Conservation (phyloP, 2,888 invertebrate species). For the Pycnomerus fuliginosus region DNA sequence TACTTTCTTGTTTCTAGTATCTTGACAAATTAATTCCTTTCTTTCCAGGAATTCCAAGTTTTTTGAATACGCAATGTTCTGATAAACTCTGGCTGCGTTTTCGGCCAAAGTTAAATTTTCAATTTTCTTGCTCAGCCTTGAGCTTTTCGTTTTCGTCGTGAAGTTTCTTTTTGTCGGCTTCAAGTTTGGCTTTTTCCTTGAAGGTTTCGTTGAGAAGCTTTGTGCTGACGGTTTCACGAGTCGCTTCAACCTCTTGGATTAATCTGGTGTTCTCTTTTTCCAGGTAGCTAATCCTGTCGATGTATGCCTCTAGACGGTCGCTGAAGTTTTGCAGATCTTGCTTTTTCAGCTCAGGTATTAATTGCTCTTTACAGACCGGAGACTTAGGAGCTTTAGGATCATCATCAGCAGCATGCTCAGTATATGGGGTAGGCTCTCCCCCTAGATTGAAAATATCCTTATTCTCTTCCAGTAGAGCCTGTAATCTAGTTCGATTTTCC, state of each 20-base stretch:
- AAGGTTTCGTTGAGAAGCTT: neutral
- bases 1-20: too few species aligned
- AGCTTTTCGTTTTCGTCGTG: neutral
- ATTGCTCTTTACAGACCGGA: neutral
- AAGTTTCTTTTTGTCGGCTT: neutral
- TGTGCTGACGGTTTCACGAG: neutral
- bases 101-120: too few species aligned
- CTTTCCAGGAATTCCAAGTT: too few species aligned
- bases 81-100: too few species aligned
- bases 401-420: neutral
- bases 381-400: neutral
- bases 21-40: too few species aligned
- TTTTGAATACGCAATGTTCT: too few species aligned
- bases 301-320: neutral
- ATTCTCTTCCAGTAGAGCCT: neutral
- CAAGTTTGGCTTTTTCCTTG: neutral
- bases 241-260: neutral
- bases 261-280: neutral
- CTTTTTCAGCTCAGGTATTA: neutral
- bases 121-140: too few species aligned
- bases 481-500: neutral
- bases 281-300: neutral
- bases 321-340: neutral
- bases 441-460: neutral
- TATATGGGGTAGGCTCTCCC: neutral